Base-by-base conservation (phyloP, 2,888 invertebrate genomes). In the Sericinus montela region DNA sequence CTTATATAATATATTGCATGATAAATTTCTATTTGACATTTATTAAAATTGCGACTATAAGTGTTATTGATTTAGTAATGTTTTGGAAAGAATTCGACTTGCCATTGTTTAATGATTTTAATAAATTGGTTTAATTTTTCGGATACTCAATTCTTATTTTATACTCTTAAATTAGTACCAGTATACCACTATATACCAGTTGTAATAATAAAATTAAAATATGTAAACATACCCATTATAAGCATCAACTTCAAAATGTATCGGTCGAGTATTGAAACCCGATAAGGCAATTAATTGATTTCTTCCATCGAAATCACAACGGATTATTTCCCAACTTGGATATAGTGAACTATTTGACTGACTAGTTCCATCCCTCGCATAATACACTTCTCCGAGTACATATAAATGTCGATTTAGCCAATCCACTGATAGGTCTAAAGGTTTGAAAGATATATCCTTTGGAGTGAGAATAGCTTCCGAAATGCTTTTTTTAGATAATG, bases 331-430 rank as follows among this genome's bases (percentile, higher is more conserved):
- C 93, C 95, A 96, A 39, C 72, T 80, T 0, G 80, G 70, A 58
- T 70, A 72, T 28, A 69, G 54, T 9, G 72, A 76, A 29, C 65
- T 59, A 42, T 72, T 78, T 0, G 65, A 65, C 53, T 72, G 72
- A 38, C 61, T 67, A 8, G 62, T 58, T 29, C 71, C 72, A 47
- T 76, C 76, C 53, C 72, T 76, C 1, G 70, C 71, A 59, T 92
- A 90, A 35, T 90, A 87, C 6, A 93, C 91, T 76, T 95, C 93
- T 0, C 94, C 95, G 25, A 97, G 90, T 46, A 98, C 91, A 65
- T 97, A 98, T 1, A 98, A 86, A 50, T 95, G 93, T 52, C 93
- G 91, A 67, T 96, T 95, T 29, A 98, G 82, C 98, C 98, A 98
- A 76, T 98, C 98, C 0, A 97, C 91, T 1, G 95, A 94, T 7